Evolutionary conservation across 1,140 invertebrate species (phyloP).

Genomic region (Drosophila quadrilineata): DNA sequence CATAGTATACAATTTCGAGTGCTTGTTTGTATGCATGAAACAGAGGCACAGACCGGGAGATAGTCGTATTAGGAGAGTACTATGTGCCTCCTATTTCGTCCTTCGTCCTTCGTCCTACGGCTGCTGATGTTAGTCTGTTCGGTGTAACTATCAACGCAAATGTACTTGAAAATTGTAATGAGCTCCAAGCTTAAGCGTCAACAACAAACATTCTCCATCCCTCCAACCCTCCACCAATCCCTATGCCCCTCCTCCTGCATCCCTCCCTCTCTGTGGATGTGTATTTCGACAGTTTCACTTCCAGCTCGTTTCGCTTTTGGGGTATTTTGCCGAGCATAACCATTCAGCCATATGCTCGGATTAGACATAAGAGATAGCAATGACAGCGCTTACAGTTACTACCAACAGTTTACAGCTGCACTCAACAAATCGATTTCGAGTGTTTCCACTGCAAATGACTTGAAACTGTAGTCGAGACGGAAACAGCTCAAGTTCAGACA

Average conservation of each 20-base stretch:
- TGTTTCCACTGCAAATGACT: constrained; percentile 20
- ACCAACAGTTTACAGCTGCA: constrained; percentile 43
- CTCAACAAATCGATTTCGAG: constrained; percentile 37
- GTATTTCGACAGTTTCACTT: constrained; percentile 32
- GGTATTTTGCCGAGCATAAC: constrained; percentile 36
- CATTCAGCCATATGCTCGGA: constrained; percentile 70
- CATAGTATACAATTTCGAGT: constrained; percentile 77
- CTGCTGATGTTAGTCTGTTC: constrained; percentile 36
- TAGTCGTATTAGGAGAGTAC: too few species aligned
- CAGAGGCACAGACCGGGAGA: constrained; percentile 18
- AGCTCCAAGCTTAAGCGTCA: constrained; percentile 77
- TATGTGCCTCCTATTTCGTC: too few species aligned
- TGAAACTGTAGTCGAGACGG: background rate
- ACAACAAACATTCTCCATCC: constrained; percentile 64
- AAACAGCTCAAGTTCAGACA: background rate
- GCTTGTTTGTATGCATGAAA: constrained; percentile 70
- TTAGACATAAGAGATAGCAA: constrained; percentile 43
- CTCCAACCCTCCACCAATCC: background rate
- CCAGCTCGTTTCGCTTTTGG: constrained; percentile 22
- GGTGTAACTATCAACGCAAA: constrained; percentile 78
- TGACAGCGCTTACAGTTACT: constrained; percentile 46
- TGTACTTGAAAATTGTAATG: constrained; percentile 80
- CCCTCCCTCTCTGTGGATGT: background rate
- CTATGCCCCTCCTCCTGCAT: background rate
- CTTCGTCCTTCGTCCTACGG: constrained; percentile 10